These are phyloP conservation scores for Netelia virgata DNA, from an alignment of 2,888 invertebrate species.

Conservation along the genomic window DNA sequence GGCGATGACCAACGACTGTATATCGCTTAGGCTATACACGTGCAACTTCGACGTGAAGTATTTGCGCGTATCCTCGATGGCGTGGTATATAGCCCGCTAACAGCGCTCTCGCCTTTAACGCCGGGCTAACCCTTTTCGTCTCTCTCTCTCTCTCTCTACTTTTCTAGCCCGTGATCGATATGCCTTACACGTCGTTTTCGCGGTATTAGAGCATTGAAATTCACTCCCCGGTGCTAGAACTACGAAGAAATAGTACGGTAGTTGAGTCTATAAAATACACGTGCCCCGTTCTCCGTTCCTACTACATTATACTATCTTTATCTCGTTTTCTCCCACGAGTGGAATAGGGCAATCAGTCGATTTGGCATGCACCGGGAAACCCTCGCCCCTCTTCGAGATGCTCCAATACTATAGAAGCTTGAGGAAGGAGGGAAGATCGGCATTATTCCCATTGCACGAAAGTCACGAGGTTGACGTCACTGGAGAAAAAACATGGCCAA, in stretches of 20 bases:
- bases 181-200: constrained; percentile 68
- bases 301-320: constrained; percentile 38
- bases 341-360: constrained; percentile 48
- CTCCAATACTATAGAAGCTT: not conserved
- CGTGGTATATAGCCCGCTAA: constrained; percentile 23
- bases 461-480: constrained; percentile 17
- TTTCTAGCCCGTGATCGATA: constrained; percentile 66
- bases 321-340: constrained; percentile 15
- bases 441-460: not conserved
- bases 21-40: constrained; percentile 51
- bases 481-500: not conserved
- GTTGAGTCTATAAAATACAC: constrained; percentile 69
- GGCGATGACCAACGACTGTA: constrained; percentile 43
- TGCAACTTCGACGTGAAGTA: constrained; percentile 54
- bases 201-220: constrained; percentile 71
- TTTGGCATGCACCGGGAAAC: constrained; percentile 24
- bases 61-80: constrained; percentile 39
- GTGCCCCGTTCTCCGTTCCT: constrained; percentile 58
- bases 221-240: constrained; percentile 61
- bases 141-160: constrained; percentile 8
- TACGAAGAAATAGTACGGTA: constrained; percentile 67
- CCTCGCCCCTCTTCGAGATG: not conserved
- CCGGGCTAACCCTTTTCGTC: constrained; percentile 33
- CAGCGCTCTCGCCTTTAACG: constrained; percentile 30
- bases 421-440: not conserved